Conservation (phyloP, 2,113 vertebrate genomes). For the Podocnemis expansa region DNA sequence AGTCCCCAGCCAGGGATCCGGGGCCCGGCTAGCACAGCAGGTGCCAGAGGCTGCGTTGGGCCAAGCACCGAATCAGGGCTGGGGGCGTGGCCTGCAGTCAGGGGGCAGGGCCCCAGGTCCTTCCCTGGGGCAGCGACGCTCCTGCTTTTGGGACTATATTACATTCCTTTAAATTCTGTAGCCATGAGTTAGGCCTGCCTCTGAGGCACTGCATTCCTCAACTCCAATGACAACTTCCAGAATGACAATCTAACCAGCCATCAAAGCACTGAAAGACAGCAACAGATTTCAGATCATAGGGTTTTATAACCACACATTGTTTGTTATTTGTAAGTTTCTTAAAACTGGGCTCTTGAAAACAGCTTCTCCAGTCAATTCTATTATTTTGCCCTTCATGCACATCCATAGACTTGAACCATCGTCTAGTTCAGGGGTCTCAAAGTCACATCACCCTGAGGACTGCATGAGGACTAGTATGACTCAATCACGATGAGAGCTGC, state of each 20-base stretch:
- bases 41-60: no score
- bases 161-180: not conserved
- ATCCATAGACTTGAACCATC: not conserved
- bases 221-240: not conserved
- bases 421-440: no score
- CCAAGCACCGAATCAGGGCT: no score
- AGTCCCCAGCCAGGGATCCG: no score
- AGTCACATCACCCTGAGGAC: no score
- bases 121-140: no score
- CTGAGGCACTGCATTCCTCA: not conserved
- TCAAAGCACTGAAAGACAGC: not conserved
- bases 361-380: not conserved
- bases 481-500: no score
- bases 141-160: not conserved
- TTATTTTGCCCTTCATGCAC: not conserved
- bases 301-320: not conserved
- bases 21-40: no score
- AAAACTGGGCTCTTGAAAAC: not conserved
- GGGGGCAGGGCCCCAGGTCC: no score
- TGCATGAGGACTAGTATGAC: no score
- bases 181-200: fast-evolving
- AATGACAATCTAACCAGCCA: not conserved
- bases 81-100: no score
- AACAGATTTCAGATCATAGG: not conserved
- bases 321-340: not conserved